phyloP scores from a whole-genome alignment of 2,888 invertebrate genomes.

The Eupithecia centaureata region DNA sequence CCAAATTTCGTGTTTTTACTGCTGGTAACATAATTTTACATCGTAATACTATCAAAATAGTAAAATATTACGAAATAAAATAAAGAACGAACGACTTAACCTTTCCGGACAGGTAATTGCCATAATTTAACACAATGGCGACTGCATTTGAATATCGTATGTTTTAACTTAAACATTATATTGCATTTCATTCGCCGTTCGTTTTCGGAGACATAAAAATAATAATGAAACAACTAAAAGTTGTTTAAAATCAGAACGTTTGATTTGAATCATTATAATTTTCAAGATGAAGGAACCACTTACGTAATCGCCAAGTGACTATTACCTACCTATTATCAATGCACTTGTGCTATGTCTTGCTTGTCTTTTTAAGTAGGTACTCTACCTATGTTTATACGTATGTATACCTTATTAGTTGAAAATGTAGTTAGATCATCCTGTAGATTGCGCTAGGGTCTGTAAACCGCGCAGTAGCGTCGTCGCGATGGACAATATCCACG shows the following conservation, averaged over 20 bases:
- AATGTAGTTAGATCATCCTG: not conserved
- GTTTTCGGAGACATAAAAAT: constrained; percentile 3
- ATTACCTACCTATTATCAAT: not conserved
- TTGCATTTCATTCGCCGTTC: constrained; percentile 15
- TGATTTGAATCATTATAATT: constrained; percentile 11
- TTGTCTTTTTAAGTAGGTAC: too few species aligned
- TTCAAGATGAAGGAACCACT: not conserved
- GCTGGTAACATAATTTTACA: constrained; percentile 2
- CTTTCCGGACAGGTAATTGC: constrained; percentile 32
- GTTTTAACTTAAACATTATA: constrained; percentile 11
- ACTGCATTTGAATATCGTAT: constrained; percentile 32
- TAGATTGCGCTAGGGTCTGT: constrained; percentile 17
- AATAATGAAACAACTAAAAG: constrained; percentile 11
- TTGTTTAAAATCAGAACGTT: constrained; percentile 13
- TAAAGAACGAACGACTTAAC: constrained; percentile 21
- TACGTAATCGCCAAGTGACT: not conserved
- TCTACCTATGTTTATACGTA: too few species aligned
- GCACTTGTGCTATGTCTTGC: not conserved
- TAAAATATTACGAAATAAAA: constrained; percentile 20
- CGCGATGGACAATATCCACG: constrained; percentile 56
- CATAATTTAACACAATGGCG: constrained; percentile 36
- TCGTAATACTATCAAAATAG: constrained; percentile 7
- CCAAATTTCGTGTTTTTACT: not conserved
- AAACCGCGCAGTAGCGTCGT: constrained; percentile 76
- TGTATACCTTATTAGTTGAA: too few species aligned